Percentiles rank a stretch among this genome's conserved stretches.
Evolutionary conservation across 2,113 vertebrate species (phyloP).

Genomic region (Tor tambroides): DNA sequence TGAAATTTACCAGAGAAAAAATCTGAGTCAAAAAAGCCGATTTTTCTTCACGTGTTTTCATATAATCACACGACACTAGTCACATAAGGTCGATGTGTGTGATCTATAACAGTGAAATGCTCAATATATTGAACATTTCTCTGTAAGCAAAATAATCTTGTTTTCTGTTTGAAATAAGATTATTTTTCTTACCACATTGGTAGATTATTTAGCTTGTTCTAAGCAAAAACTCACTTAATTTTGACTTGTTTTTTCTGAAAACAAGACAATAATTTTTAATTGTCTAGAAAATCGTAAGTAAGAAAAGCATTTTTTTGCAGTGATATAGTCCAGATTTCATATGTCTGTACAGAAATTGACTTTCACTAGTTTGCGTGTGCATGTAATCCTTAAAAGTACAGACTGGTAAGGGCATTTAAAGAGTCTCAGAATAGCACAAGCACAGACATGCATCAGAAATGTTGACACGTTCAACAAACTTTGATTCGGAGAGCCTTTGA

Average conservation of each 20-base stretch:
- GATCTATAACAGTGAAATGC: not conserved
- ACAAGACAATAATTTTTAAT: too few relatives aligned
- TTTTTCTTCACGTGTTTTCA: not conserved
- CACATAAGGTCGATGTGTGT: not conserved
- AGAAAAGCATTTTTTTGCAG: too few relatives aligned
- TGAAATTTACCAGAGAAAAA: too few relatives aligned
- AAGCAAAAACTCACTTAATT: too few relatives aligned
- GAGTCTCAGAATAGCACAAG: not conserved
- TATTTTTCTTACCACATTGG: too few relatives aligned
- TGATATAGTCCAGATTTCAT: not conserved
- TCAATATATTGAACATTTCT: too few relatives aligned
- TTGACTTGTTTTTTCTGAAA: too few relatives aligned
- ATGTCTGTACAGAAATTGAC: not conserved
- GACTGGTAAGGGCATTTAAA: not conserved
- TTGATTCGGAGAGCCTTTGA: not conserved
- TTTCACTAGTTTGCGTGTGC: not conserved
- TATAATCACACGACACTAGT: not conserved
- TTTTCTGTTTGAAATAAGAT: too few relatives aligned
- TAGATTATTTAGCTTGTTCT: too few relatives aligned
- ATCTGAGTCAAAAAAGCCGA: too few relatives aligned
- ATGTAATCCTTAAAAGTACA: not conserved
- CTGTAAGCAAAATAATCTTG: too few relatives aligned
- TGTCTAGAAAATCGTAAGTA: too few relatives aligned
- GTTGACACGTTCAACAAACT: not conserved
- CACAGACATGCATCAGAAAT: not conserved